These are phyloP conservation scores for Calcarius lapponicus DNA, from an alignment of 2,797 vertebrate species.

Conservation along the genomic window DNA sequence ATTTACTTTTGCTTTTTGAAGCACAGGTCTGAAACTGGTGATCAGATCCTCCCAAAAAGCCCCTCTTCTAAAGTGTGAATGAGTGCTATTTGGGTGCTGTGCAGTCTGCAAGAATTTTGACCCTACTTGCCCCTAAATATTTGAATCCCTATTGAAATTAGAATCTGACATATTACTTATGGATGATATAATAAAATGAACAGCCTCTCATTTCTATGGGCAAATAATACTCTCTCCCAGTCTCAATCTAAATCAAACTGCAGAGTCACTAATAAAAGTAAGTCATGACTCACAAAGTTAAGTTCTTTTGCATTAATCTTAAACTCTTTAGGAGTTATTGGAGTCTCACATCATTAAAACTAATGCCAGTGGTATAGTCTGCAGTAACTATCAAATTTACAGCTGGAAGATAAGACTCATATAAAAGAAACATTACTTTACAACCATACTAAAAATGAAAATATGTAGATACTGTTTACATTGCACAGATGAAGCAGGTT, in stretches of 20 bases:
- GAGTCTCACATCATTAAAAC: slow-evolving; percentile 56
- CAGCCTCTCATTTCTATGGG: slow-evolving; percentile 1
- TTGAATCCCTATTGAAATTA: not conserved
- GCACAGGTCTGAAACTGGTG: not conserved
- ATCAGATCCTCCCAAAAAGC: not conserved
- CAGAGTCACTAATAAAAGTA: slow-evolving; percentile 49
- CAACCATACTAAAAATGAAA: not conserved
- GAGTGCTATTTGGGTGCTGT: not conserved
- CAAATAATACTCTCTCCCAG: slow-evolving; percentile 15
- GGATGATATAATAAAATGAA: slow-evolving; percentile 20
- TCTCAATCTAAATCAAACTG: slow-evolving; percentile 28
- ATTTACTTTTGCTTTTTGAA: not conserved
- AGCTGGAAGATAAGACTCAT: not conserved
- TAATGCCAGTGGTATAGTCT: slow-evolving; percentile 11
- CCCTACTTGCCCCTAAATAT: not conserved
- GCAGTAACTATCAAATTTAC: slow-evolving; percentile 45
- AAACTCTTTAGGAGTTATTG: slow-evolving; percentile 48
- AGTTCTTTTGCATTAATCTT: slow-evolving; percentile 60
- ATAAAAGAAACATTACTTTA: slow-evolving; percentile 39
- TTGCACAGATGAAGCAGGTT: not conserved
- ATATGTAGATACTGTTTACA: slow-evolving; percentile 23
- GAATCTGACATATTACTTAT: slow-evolving; percentile 18
- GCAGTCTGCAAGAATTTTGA: not conserved
- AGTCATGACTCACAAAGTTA: slow-evolving; percentile 59
- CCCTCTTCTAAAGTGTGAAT: not conserved